Conservation (phyloP, 2,113 vertebrate species). For the Corythornis cristatus region DNA sequence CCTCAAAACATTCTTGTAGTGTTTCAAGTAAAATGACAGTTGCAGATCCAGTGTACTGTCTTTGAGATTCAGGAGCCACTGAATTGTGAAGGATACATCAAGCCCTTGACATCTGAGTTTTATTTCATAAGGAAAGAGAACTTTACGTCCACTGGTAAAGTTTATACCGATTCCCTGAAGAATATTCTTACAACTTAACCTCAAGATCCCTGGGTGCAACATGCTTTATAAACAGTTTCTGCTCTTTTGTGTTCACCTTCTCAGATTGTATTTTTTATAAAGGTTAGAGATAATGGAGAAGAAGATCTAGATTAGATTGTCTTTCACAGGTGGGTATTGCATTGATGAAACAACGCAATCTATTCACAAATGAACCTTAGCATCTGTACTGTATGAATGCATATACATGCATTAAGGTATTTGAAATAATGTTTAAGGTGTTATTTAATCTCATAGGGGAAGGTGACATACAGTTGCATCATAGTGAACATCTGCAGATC, state of each 20-base stretch:
- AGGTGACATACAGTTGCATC: background rate
- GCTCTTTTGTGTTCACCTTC: background rate
- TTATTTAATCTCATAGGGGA: background rate
- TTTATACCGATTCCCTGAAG: slow-evolving; percentile 8
- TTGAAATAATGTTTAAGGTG: background rate
- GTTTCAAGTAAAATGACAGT: background rate
- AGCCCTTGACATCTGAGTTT: background rate
- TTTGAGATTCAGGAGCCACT: background rate
- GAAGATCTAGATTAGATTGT: background rate
- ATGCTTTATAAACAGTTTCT: background rate
- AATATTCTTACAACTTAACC: background rate
- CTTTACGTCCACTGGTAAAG: background rate
- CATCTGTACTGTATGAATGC: background rate
- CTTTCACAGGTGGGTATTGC: background rate
- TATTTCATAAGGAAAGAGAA: background rate
- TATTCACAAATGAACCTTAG: background rate
- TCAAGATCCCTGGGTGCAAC: background rate
- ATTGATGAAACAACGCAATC: background rate
- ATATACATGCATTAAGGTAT: slow-evolving; percentile 23
- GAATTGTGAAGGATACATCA: slow-evolving; percentile 1
- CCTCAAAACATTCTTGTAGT: background rate
- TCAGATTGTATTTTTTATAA: background rate
- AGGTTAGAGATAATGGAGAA: background rate
- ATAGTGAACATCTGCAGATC: slow-evolving; percentile 26
- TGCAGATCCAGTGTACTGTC: background rate